A percentile compares a stretch with the other conserved stretches of the same genome.
phyloP scores from a whole-genome alignment of 2,113 vertebrate species.

The Lagenorhynchus albirostris region DNA sequence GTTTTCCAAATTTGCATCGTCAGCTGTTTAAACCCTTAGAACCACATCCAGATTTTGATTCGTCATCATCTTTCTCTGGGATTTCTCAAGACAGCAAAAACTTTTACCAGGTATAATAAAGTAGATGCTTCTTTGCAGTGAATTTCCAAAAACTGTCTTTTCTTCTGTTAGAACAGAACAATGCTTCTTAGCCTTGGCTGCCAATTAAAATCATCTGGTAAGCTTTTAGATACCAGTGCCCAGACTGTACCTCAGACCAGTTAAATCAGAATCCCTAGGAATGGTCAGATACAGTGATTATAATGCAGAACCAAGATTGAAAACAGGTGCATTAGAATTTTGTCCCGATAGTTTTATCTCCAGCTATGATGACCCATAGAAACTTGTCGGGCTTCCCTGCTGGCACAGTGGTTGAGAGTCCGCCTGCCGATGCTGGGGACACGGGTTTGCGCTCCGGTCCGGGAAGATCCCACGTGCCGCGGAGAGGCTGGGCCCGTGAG shows the following conservation, averaged over 20 bases:
- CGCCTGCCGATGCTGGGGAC: too few relatives aligned
- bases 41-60: slow-evolving; percentile 68
- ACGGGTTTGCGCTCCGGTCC: too few relatives aligned
- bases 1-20: slow-evolving; percentile 59
- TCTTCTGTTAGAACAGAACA: background rate
- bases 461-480: too few relatives aligned
- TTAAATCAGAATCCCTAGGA: slow-evolving; percentile 11
- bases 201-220: background rate
- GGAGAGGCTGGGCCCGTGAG: too few relatives aligned
- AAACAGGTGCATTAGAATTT: background rate
- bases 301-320: background rate
- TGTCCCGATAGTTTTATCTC: background rate
- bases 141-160: background rate
- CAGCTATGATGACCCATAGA: background rate
- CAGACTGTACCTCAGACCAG: background rate
- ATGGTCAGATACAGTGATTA: background rate
- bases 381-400: background rate
- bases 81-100: slow-evolving; percentile 76
- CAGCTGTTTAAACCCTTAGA: slow-evolving; percentile 79
- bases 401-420: too few relatives aligned
- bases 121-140: background rate
- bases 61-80: slow-evolving; percentile 51
- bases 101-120: slow-evolving; percentile 56
- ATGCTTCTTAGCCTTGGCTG: background rate
- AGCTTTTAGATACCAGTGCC: background rate